phyloP scores from a whole-genome alignment of 2,888 invertebrate genomes.

The Cordilura impudica region DNA sequence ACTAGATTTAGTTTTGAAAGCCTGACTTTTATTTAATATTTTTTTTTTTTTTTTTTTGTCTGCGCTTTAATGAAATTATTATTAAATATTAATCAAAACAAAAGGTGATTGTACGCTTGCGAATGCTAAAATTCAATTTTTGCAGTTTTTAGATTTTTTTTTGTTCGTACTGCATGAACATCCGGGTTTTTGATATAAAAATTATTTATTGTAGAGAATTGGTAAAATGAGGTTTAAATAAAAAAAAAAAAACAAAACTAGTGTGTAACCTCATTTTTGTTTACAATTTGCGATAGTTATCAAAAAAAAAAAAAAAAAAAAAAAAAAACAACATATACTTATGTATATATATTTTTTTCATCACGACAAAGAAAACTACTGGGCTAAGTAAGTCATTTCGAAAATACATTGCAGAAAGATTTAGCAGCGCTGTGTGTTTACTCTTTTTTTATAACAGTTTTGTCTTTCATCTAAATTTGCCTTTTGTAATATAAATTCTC shows the following conservation, averaged over 20 bases:
- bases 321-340: too few species aligned
- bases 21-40: neutral
- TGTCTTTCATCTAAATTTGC: too few species aligned
- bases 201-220: neutral
- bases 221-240: neutral
- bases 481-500: too few species aligned
- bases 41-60: neutral
- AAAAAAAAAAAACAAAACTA: neutral
- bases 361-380: too few species aligned
- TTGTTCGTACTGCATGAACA: neutral
- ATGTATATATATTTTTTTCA: too few species aligned
- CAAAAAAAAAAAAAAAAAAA: too few species aligned
- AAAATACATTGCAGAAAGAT: too few species aligned
- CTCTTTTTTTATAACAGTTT: too few species aligned
- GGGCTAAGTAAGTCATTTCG: too few species aligned
- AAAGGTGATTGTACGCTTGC: slow-evolving; percentile 42
- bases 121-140: slow-evolving; percentile 33
- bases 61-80: slow-evolving; percentile 5
- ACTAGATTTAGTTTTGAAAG: neutral
- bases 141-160: neutral
- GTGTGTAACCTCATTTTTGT: neutral
- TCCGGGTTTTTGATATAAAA: slow-evolving; percentile 22
- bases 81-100: slow-evolving; percentile 21
- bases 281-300: neutral
- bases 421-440: too few species aligned